Evolutionary conservation across 1,140 invertebrate species (phyloP).

Genomic region (Drosophila mojavensis): DNA sequence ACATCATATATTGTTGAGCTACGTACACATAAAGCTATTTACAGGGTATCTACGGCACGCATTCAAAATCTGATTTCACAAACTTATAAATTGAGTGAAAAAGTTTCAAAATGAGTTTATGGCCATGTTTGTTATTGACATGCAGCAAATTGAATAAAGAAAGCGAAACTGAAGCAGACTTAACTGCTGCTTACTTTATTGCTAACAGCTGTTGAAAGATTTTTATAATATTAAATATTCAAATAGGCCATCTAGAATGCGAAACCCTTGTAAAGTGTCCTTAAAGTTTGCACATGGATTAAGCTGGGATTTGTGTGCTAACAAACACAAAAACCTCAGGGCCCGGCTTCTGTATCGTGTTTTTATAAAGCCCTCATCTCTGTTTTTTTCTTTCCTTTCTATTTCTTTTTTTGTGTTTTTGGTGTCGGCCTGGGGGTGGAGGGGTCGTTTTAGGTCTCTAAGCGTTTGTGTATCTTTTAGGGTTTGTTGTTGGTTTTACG

Average conservation of each 20-base stretch:
- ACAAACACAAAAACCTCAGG: constrained; percentile 47
- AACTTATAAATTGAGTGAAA: constrained; percentile 8
- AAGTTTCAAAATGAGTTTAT: constrained; percentile 10
- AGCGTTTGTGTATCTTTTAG: constrained; percentile 68
- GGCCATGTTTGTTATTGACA: constrained; percentile 20
- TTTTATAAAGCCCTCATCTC: constrained; percentile 52
- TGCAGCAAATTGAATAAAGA: constrained; percentile 38
- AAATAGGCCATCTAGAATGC: constrained; percentile 49
- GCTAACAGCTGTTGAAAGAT: constrained; percentile 42
- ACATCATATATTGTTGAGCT: background rate
- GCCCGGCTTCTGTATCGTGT: constrained; percentile 32
- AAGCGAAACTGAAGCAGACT: background rate
- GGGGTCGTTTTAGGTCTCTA: constrained; percentile 67
- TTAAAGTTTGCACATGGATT: constrained; percentile 74
- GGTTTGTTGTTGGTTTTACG: constrained; percentile 59
- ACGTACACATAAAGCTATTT: background rate
- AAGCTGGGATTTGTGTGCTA: constrained; percentile 63
- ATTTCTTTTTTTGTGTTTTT: background rate
- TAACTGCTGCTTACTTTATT: constrained; percentile 35
- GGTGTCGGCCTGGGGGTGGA: background rate
- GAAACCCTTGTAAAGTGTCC: constrained; percentile 62
- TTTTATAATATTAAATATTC: constrained; percentile 68
- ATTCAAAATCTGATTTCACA: background rate
- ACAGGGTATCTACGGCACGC: background rate
- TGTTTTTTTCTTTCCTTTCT: constrained; percentile 37